phyloP scores from a whole-genome alignment of 2,888 invertebrate genomes.

The Piscicola geometra region DNA sequence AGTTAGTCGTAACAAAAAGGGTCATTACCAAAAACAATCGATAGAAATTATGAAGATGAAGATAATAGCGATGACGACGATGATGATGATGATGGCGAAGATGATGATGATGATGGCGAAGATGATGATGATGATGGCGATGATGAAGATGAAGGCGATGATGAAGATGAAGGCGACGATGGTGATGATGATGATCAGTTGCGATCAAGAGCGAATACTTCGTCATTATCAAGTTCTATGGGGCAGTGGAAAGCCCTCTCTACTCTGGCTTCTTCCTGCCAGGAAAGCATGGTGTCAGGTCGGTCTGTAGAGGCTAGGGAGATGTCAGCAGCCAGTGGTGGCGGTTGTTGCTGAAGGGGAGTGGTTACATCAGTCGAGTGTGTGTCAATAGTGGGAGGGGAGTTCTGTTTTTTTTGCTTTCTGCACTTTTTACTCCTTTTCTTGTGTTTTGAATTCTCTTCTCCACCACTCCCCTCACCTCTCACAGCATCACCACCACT shows the following conservation, averaged over 20 bases:
- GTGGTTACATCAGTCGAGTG: too few relatives aligned
- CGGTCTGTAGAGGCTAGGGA: too few relatives aligned
- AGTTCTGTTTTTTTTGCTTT: neutral
- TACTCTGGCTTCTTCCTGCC: neutral
- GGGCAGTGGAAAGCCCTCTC: neutral
- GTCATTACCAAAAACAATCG: too few relatives aligned
- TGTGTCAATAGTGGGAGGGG: too few relatives aligned
- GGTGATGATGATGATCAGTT: neutral
- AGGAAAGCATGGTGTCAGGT: too few relatives aligned
- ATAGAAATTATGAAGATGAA: too few relatives aligned
- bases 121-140: conserved; percentile 14
- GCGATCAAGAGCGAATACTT: neutral
- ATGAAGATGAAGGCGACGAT: conserved; percentile 4
- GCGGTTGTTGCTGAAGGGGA: too few relatives aligned
- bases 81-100: conserved; percentile 13
- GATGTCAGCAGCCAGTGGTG: neutral
- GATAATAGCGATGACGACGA: neutral
- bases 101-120: conserved; percentile 1
- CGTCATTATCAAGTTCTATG: conserved; percentile 1
- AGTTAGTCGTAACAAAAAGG: too few relatives aligned
- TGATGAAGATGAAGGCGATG: neutral
- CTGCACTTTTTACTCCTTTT: conserved; percentile 2
- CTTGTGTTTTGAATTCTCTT: neutral
- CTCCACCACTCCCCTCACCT: neutral
- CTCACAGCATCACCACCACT: too few relatives aligned